Base-by-base conservation (phyloP, 2,888 invertebrate genomes). In the Lydus trimaculatus region DNA sequence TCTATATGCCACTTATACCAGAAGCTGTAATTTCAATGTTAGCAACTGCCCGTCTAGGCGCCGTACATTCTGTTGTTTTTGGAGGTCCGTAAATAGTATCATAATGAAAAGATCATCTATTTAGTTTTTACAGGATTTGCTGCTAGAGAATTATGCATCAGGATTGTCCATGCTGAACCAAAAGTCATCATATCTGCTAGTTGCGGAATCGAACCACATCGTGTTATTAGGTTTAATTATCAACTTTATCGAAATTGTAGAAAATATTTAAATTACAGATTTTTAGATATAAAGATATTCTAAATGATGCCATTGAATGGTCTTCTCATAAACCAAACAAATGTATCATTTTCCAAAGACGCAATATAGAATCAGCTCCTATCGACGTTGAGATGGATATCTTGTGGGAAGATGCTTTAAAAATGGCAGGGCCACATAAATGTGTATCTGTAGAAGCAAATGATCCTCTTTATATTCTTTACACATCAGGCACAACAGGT, bases 1-100 rank as follows among this genome's bases (percentile, higher is more conserved):
- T 98, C 79, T 97, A 97, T 84, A 97, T 98, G 97, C 97, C 97
- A 0, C 89, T 97, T 67, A 94, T 97, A 61, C 97, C 97, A 0
- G 95, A 97, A 84, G 93, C 96, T 0, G 89, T 97, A 59, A 89
- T 96, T 63, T 91, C 96, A 0, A 97, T 97, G 93, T 84, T 97
- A 77, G 97, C 97, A 0, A 92, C 92, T 1, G 94, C 92, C 43
- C 87, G 98, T 59, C 87, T 97, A 11, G 98, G 97, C 0, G 97
- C 96, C 2, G 88, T 96, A n/a, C 97, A 98, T 82, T 96, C 96
- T 0, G 94, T 97, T 0, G 97, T 98, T 0, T 98, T 98, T 86
- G 98, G 97, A 81, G 96, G 94, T 92, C 7, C 7, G 67, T 62
- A 59, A 52, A 43, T 28, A 28, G 52, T 52, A 61, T 48, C 28